Conservation (phyloP, 1,140 invertebrate genomes). For the Diuraphis noxia region DNA sequence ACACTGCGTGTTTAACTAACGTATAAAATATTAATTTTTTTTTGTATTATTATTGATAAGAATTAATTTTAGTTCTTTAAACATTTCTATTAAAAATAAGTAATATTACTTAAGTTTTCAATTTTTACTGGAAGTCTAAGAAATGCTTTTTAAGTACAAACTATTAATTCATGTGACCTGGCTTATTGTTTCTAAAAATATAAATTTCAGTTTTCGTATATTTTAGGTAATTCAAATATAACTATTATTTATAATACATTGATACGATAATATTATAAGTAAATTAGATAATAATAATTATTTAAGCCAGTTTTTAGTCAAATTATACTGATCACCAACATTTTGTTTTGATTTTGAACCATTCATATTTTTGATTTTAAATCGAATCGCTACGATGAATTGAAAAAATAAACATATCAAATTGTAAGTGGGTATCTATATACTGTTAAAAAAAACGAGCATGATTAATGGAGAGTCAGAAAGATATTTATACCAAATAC, state of each 20-base stretch:
- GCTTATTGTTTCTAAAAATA: not conserved
- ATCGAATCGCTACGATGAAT: not conserved
- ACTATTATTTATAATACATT: not conserved
- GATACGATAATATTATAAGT: not conserved
- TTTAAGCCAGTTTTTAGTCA: not conserved
- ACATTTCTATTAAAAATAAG: not conserved
- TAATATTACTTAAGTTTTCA: not conserved
- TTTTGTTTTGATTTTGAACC: not conserved
- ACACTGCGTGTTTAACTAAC: conserved; percentile 2
- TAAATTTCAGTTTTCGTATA: not conserved
- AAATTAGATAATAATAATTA: not conserved
- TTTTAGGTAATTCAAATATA: not conserved
- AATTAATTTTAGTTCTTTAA: not conserved
- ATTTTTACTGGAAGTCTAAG: not conserved
- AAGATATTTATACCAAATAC: not conserved
- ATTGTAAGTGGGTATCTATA: not conserved
- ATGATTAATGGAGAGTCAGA: not conserved
- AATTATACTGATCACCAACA: not conserved
- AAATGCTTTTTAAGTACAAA: too few species aligned
- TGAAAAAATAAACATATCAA: not conserved
- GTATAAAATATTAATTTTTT: not conserved
- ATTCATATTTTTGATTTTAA: not conserved
- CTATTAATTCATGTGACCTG: too few species aligned
- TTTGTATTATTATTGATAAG: not conserved
- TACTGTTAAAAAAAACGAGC: not conserved